A percentile compares a stretch with the other conserved stretches of the same genome.
Conservation (phyloP, 53 echinoderm and acorn worm genomes). For the Antedon mediterranea region DNA sequence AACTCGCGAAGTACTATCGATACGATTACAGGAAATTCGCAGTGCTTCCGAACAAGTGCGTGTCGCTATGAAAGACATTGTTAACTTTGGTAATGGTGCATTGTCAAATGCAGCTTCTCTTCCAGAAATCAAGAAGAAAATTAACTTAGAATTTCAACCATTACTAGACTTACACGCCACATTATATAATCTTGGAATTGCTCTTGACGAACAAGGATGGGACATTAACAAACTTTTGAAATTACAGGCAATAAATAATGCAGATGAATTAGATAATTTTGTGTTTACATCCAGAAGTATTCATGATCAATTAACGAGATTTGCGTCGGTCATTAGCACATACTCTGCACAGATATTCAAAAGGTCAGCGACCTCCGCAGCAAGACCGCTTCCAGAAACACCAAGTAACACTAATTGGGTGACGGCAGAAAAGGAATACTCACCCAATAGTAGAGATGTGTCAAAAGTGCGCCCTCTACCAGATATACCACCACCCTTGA, state of each 20-base stretch:
- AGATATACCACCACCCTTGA: constrained; percentile 26
- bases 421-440: constrained; percentile 64
- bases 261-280: constrained; percentile 51
- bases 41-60: constrained; percentile 84
- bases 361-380: constrained; percentile 35
- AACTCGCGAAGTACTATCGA: constrained; percentile 36
- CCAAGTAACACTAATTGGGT: constrained; percentile 49
- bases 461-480: constrained; percentile 60
- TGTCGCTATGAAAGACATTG: constrained; percentile 64
- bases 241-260: constrained; percentile 14
- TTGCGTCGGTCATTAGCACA: constrained; percentile 53
- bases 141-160: constrained; percentile 42
- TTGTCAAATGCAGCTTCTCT: constrained; percentile 43
- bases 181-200: constrained; percentile 31
- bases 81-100: constrained; percentile 62
- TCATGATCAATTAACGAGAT: constrained; percentile 42
- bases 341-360: constrained; percentile 61
- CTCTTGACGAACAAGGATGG: constrained; percentile 71
- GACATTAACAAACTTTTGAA: constrained; percentile 45
- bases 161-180: constrained; percentile 40
- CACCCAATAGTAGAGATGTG: constrained; percentile 18
- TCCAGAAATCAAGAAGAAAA: constrained; percentile 48
- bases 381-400: constrained; percentile 62
- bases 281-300: constrained; percentile 51
- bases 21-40: constrained; percentile 68